Evolutionary conservation across 2,113 vertebrate species (phyloP).

Genomic region (Boulengerochromis microlepis): DNA sequence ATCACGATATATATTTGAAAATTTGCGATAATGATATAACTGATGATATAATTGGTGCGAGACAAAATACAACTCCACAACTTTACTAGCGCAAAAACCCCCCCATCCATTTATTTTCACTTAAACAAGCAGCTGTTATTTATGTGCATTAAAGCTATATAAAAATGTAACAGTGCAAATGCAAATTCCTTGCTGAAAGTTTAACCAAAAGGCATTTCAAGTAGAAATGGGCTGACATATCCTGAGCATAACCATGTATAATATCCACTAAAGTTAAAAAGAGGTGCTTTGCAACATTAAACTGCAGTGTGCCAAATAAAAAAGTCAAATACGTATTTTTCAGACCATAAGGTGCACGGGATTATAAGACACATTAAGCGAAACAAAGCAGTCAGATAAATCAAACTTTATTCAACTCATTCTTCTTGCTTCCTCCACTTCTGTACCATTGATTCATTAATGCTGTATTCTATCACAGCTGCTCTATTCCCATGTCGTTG

Average conservation of each 20-base stretch:
- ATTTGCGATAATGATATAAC: neutral
- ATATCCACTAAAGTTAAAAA: no score
- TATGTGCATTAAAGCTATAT: neutral
- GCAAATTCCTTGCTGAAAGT: neutral
- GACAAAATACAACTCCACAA: neutral
- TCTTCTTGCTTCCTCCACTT: no score
- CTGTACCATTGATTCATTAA: no score
- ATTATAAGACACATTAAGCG: no score
- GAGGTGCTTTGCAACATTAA: no score
- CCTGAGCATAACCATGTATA: neutral
- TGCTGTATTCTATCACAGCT: no score
- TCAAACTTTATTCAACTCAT: no score
- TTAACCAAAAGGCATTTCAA: neutral
- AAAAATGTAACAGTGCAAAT: neutral
- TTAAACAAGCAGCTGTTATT: neutral
- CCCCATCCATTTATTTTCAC: neutral
- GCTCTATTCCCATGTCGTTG: no score
- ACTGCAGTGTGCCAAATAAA: no score
- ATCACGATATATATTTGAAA: neutral
- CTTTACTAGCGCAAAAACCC: rapidly evolving
- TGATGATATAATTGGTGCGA: rapidly evolving
- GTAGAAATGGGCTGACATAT: neutral
- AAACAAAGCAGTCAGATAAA: no score
- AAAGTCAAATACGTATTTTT: no score
- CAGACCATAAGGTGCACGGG: no score